Evolutionary conservation across 2,888 invertebrate genomes (phyloP), one percentile per base, ranked within the genome.

Genomic region (Zootermopsis nevadensis): DNA sequence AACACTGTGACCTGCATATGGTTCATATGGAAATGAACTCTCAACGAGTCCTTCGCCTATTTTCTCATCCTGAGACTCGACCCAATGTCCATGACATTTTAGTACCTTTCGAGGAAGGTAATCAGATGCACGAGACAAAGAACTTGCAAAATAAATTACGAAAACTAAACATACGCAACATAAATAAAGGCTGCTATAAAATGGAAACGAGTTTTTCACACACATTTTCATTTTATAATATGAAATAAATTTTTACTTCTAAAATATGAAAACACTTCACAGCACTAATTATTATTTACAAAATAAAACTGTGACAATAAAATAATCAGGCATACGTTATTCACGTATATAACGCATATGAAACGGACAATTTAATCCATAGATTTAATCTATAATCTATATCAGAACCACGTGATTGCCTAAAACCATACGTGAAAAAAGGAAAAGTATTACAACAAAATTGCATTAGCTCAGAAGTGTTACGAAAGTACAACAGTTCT

Each of bases 171-270:
- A 38, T n/a, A 42, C 33, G 8, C 4, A 74, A n/a, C 38, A 35
- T 8, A 69, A 31, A 69, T 69, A 69, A 22, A 74, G 7, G 4
- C 24, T 69, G 33, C 31, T 74, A 38, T 33, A 8, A 33, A 24
- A 22, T 30, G 24, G 38, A 74, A 74, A n/a, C 27, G 38, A 38
- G 1, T 27, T 35, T 6, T 38, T 27, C 0, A 12, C 24, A 74
- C 35, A 74, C 19, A n/a, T 33, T 35, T 74, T 42, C 74, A 74
- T 74, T 35, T 74, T 42, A n/a, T 22, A 38, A 74, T n/a, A 19
- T 12, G 38, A 33, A 33, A 22, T 35, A 24, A 1, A 38, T 31
- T 27, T 27, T 27, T n/a, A 31, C 22, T 22, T 30, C 1, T 69
- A 30, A 31, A 69, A 33, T 0, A 69, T 33, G 3, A 69, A 69